Percentiles rank a stretch among this genome's conserved stretches.
phyloP scores from a whole-genome alignment of 2,888 invertebrate species.

The Volucella inflata region DNA sequence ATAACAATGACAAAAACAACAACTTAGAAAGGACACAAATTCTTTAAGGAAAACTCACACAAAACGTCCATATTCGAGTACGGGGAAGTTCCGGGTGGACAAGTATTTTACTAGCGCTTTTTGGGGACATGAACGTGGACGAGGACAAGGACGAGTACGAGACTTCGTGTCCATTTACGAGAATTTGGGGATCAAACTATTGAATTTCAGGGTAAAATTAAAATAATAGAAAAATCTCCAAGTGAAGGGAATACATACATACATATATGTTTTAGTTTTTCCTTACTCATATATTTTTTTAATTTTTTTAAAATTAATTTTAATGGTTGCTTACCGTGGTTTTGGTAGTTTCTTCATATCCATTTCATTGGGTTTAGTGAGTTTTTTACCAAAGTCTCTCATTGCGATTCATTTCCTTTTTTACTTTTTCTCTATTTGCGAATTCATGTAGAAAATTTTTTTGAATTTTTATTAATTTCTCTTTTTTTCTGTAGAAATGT shows the following conservation, averaged over 20 bases:
- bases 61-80: slow-evolving; percentile 12
- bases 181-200: slow-evolving; percentile 33
- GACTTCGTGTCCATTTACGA: slow-evolving; percentile 55
- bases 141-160: slow-evolving; percentile 43
- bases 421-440: slow-evolving; percentile 48
- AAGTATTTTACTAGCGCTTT: too few species aligned
- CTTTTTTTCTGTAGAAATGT: slow-evolving; percentile 38
- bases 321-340: slow-evolving; percentile 78
- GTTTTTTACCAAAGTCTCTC: slow-evolving; percentile 78
- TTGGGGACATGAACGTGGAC: too few species aligned
- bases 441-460: slow-evolving; percentile 58
- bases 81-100: too few species aligned
- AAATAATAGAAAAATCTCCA: slow-evolving; percentile 65
- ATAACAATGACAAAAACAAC: too few species aligned
- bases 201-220: slow-evolving; percentile 49
- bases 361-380: slow-evolving; percentile 79
- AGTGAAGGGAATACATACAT: slow-evolving; percentile 12
- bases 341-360: slow-evolving; percentile 80
- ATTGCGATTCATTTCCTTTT: slow-evolving; percentile 77
- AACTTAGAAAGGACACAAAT: slow-evolving; percentile 18
- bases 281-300: neutral
- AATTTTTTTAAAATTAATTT: slow-evolving; percentile 15
- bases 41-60: slow-evolving; percentile 37
- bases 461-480: neutral
- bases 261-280: too few species aligned